Evolutionary conservation across 2,113 vertebrate genomes (phyloP).

Genomic region (Zingel zingel): DNA sequence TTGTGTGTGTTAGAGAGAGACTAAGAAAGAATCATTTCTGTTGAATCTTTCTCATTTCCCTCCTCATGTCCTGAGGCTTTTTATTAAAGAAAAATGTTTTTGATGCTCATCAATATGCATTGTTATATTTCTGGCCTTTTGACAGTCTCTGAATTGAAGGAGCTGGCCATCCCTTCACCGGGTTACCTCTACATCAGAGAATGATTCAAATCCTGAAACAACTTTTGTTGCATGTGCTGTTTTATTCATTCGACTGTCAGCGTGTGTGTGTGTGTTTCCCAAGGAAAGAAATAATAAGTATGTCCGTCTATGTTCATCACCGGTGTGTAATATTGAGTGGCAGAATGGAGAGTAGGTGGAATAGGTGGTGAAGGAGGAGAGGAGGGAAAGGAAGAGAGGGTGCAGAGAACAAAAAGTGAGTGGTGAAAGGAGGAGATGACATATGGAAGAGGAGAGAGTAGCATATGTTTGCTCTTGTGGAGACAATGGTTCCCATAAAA

Average conservation of each 20-base stretch:
- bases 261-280: neutral
- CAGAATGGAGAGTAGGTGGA: slow-evolving; percentile 25
- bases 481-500: slow-evolving; percentile 32
- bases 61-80: slow-evolving; percentile 10
- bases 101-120: slow-evolving; percentile 29
- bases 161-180: neutral
- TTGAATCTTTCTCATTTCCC: slow-evolving; percentile 32
- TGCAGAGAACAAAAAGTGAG: slow-evolving; percentile 28
- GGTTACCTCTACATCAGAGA: slow-evolving; percentile 1
- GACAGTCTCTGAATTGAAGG: slow-evolving; percentile 37
- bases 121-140: slow-evolving; percentile 42
- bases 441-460: slow-evolving; percentile 28
- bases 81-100: neutral
- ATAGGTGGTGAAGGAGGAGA: neutral
- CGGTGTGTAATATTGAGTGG: slow-evolving; percentile 48
- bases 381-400: slow-evolving; percentile 2
- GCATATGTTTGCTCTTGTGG: slow-evolving; percentile 40
- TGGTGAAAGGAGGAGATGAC: slow-evolving; percentile 38
- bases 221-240: slow-evolving; percentile 53
- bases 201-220: slow-evolving; percentile 18
- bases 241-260: slow-evolving; percentile 40
- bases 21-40: neutral
- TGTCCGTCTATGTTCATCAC: slow-evolving; percentile 1
- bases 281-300: slow-evolving; percentile 13
- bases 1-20: slow-evolving; percentile 2